phyloP scores from a whole-genome alignment of 2,797 vertebrate genomes.

The Orientallactaga sibirica region DNA sequence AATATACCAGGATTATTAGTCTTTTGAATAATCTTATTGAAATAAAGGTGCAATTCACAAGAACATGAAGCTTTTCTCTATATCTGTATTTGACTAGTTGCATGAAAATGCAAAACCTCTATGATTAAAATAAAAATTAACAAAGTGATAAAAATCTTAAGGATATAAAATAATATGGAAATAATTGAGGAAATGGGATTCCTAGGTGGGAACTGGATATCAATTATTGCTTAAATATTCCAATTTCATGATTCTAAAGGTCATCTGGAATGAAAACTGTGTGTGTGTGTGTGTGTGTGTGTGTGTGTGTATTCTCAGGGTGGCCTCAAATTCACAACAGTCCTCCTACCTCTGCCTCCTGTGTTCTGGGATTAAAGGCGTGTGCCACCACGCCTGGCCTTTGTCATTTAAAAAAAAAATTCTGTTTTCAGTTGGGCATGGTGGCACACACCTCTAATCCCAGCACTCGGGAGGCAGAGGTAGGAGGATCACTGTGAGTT shows the following conservation, averaged over 20 bases:
- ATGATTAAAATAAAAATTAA: slow-evolving; percentile 29
- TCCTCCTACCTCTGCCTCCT: too few relatives aligned
- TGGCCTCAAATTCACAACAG: too few relatives aligned
- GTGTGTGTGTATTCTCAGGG: not conserved
- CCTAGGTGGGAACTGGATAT: not conserved
- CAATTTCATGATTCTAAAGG: not conserved
- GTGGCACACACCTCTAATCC: too few relatives aligned
- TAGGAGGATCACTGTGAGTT: too few relatives aligned
- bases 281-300: not conserved
- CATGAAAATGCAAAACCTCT: not conserved
- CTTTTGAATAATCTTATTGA: slow-evolving; percentile 35
- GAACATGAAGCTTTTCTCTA: slow-evolving; percentile 3
- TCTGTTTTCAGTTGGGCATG: too few relatives aligned
- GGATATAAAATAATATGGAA: not conserved
- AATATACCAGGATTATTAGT: not conserved
- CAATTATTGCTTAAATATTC: not conserved
- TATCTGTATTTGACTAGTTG: not conserved
- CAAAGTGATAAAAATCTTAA: not conserved
- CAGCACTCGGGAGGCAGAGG: too few relatives aligned
- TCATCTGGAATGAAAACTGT: not conserved
- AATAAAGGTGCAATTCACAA: slow-evolving; percentile 7
- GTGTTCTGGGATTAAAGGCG: too few relatives aligned
- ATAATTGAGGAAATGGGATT: not conserved
- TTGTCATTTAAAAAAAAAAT: too few relatives aligned
- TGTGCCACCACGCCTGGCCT: too few relatives aligned